Evolutionary conservation across 2,797 vertebrate species (phyloP), one percentile per base, ranked within the genome.

Genomic region (Hapalemur alaotrensis): DNA sequence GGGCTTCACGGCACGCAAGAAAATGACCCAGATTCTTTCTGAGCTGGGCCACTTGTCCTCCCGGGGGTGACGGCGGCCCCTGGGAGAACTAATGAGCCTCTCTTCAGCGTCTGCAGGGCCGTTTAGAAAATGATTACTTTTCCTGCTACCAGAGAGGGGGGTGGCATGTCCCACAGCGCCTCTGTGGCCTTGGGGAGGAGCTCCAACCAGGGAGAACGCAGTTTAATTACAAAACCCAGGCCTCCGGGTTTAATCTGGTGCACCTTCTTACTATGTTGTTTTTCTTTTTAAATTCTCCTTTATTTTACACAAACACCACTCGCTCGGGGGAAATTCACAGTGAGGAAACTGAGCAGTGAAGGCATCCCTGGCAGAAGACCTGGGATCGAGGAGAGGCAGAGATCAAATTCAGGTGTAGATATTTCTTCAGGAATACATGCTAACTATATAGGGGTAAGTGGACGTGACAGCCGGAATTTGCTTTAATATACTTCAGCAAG

Each of bases 91-190:
- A 95, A 95, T 76, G 70, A 97, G 88, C 25, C 86, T 89, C 95
- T 95, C 93, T 69, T 95, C 91, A n/a, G 96, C 0, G 6, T 96
- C 96, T 94, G 67, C 0, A 54, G 95, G 94, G 94, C 94, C 17
- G 0, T 93, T 97, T 95, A 79, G 93, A 96, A 97, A 93, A 94
- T 97, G 95, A 98, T 97, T 98, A 97, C 97, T 97, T 96, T 96
- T 97, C 89, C 91, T 90, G 95, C 0, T 6, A 79, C 78, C 79
- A 59, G 72, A 85, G 69, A 52, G 10, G 25, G 41, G n/a, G 52
- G 18, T 75, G 48, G 35, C 57, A 46, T 3, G 48, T 94, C 93
- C 81, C 90, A 76, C 57, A 23, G 93, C 0, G 15, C 73, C 72
- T 92, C 63, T n/a, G 82, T 57, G 79, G 91, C 95, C 88, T 92